Evolutionary conservation across 1,140 invertebrate species (phyloP).

Genomic region (Drosophila varians): DNA sequence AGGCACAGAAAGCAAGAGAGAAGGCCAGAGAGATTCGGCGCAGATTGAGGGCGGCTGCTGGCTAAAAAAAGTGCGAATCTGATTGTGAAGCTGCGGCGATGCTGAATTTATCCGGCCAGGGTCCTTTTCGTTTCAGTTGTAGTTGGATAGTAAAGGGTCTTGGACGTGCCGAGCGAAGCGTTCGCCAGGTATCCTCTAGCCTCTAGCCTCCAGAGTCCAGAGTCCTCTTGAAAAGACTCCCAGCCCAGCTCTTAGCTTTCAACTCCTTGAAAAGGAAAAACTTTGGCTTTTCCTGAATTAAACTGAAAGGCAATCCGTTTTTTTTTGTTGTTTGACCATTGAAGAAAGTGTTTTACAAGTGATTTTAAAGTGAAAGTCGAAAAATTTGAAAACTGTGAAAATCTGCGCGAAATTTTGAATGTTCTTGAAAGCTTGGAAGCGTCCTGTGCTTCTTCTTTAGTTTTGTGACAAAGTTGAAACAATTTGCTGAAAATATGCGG

Average conservation of each 20-base stretch:
- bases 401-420: neutral
- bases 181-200: conserved; percentile 73
- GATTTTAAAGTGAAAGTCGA: neutral
- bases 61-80: conserved; percentile 2
- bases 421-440: neutral
- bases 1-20: neutral
- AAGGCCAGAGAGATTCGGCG: conserved; percentile 61
- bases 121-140: conserved; percentile 70
- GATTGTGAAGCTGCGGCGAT: conserved; percentile 24
- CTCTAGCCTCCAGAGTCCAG: neutral
- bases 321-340: conserved; percentile 12
- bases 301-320: neutral
- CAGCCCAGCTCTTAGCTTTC: neutral
- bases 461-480: conserved; percentile 15
- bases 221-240: neutral
- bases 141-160: conserved; percentile 81
- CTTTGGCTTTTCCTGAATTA: neutral
- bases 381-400: neutral
- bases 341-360: conserved; percentile 7
- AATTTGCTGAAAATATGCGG: conserved; percentile 19
- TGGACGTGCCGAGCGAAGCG: conserved; percentile 73
- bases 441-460: neutral
- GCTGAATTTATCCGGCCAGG: conserved; percentile 36
- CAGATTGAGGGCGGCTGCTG: conserved; percentile 70
- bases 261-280: neutral